Evolutionary conservation across 2,888 invertebrate genomes (phyloP).

Genomic region (Teleogryllus oceanicus): DNA sequence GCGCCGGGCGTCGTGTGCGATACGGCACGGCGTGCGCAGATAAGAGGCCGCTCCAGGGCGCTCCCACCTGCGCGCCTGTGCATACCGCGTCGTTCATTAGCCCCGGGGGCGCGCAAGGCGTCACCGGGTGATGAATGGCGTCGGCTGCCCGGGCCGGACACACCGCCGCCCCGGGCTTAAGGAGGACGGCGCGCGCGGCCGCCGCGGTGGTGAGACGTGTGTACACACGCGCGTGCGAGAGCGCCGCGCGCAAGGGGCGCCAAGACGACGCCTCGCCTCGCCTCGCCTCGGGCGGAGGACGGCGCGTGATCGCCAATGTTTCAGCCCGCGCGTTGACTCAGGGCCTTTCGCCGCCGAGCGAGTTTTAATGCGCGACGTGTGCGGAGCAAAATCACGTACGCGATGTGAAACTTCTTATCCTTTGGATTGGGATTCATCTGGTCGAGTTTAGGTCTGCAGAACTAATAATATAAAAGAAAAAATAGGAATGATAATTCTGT

Average conservation of each 20-base stretch:
- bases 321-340: neutral
- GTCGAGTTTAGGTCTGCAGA: too few species aligned
- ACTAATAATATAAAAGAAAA: too few species aligned
- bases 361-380: too few species aligned
- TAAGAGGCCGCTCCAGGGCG: neutral
- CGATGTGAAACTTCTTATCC: too few species aligned
- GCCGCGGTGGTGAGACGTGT: neutral
- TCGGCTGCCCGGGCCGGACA: neutral
- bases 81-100: constrained; percentile 9
- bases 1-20: neutral
- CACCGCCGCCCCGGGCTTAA: neutral
- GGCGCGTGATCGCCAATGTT: neutral
- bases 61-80: neutral
- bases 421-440: too few species aligned
- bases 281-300: neutral
- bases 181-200: neutral
- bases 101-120: neutral
- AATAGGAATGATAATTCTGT: too few species aligned
- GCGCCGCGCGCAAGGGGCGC: neutral
- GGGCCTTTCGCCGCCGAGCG: too few species aligned
- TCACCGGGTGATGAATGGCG: constrained; percentile 1
- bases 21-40: neutral
- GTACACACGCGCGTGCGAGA: neutral
- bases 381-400: too few species aligned
- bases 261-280: neutral